phyloP scores from a whole-genome alignment of 2,888 invertebrate genomes.

The Luperina testacea region DNA sequence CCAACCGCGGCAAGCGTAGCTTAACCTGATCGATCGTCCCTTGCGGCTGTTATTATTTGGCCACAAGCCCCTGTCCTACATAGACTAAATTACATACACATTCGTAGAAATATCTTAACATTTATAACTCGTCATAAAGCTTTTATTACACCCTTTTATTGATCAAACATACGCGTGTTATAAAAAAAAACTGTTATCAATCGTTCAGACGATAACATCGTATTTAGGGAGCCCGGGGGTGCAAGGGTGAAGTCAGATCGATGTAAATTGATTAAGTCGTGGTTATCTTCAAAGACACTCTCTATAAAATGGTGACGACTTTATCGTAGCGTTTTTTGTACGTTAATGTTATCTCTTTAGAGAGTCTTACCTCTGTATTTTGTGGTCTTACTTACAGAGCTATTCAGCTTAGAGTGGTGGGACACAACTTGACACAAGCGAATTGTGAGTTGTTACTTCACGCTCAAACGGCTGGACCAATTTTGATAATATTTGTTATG shows the following conservation, averaged over 20 bases:
- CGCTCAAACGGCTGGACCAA: too few species aligned
- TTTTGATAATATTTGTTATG: too few species aligned
- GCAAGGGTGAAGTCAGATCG: conserved; percentile 71
- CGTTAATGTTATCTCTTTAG: neutral
- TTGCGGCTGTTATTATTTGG: too few species aligned
- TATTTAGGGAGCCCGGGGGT: conserved; percentile 71
- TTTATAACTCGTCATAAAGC: conserved; percentile 26
- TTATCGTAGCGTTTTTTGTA: neutral
- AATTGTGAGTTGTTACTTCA: too few species aligned
- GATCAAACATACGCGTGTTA: conserved; percentile 58
- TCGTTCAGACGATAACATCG: conserved; percentile 74
- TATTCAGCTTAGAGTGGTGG: neutral
- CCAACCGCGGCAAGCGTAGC: too few species aligned
- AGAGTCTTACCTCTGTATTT: neutral
- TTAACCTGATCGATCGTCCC: too few species aligned
- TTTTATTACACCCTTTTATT: conserved; percentile 44
- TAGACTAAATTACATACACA: neutral
- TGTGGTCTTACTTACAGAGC: neutral
- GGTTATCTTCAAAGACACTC: conserved; percentile 57
- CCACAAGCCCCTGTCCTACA: neutral
- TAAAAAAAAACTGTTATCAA: conserved; percentile 74
- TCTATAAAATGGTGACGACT: conserved; percentile 22
- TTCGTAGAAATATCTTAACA: conserved; percentile 34
- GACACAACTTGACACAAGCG: neutral
- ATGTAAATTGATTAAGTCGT: conserved; percentile 73